A percentile compares a stretch with the other conserved stretches of the same genome.
These are phyloP conservation scores for Yponomeuta cagnagella DNA, from an alignment of 2,888 invertebrate genomes.

Conservation along the genomic window DNA sequence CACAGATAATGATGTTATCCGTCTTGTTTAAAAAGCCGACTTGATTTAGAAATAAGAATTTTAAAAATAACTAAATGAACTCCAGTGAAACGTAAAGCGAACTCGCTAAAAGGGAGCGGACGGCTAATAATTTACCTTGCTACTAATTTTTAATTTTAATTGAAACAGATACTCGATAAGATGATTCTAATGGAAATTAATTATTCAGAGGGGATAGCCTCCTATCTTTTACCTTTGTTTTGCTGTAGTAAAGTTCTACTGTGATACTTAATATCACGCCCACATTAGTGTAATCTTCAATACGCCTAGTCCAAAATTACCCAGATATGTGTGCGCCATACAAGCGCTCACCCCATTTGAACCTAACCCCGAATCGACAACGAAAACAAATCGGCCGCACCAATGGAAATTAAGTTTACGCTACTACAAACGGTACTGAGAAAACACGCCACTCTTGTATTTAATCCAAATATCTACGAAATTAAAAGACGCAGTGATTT, in stretches of 20 bases:
- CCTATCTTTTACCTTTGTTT: not conserved
- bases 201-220: not conserved
- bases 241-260: no score
- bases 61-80: not conserved
- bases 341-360: no score
- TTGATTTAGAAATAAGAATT: not conserved
- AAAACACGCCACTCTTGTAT: no score
- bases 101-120: not conserved
- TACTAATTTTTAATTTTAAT: not conserved
- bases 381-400: no score
- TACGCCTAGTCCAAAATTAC: no score
- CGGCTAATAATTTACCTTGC: not conserved
- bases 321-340: no score
- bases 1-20: not conserved
- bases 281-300: no score
- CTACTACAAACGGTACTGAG: no score
- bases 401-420: slow-evolving; percentile 29
- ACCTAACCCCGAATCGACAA: no score
- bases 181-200: not conserved
- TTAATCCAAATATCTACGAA: no score
- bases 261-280: no score
- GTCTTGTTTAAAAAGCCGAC: not conserved
- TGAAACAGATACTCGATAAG: not conserved
- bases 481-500: no score
- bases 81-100: slow-evolving; percentile 3